Evolutionary conservation across 2,797 vertebrate genomes (phyloP), one percentile per base, ranked within the genome.

Genomic region (Orientallactaga sibirica): DNA sequence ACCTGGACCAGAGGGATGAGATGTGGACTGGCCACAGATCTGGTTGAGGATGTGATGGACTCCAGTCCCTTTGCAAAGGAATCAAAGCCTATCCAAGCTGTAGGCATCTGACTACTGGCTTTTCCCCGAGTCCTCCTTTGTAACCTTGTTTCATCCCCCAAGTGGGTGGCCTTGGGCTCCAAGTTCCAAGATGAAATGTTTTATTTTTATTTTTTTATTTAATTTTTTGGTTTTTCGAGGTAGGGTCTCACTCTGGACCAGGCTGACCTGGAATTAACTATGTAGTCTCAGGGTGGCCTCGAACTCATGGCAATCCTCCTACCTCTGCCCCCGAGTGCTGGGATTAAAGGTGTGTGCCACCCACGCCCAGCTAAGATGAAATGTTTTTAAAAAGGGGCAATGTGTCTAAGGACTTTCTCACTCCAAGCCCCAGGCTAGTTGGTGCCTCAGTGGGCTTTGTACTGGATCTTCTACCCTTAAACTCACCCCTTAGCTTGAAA

Each of bases 71-170:
- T 94, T 62, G 16, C 18, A 76, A 76, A 89, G 79, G n/a, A n/a
- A 37, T 48, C 75, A 78, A 74, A 70, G 24, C 62, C 41, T 68
- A 7, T 20, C 24, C 11, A 52, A 76, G 67, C n/a, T 61, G 18
- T 61, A 25, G 43, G 61, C 24, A 27, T 43, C 78, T 66, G 71
- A 41, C 27, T 62, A 14, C 20, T 85, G 92, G 74, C 62, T 48
- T 41, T 91, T 77, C 66, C 86, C 82, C 95, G 81, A 91, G 67
- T 74, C 48, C 71, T 74, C 66, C 41, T 86, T 66, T 37, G 29
- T 77, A 14, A 68, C 24, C 0, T 37, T 41, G 55, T 84, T 24
- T 74, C 2, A 33, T 62, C 27, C 48, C 11, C 11, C 1, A 14
- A 12, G 66, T 48, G 52, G 37, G 24, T n/a, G 61, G 48, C 22